phyloP scores from a whole-genome alignment of 37 sponge, comb jelly and placozoan genomes.

The Crambe crambe region DNA sequence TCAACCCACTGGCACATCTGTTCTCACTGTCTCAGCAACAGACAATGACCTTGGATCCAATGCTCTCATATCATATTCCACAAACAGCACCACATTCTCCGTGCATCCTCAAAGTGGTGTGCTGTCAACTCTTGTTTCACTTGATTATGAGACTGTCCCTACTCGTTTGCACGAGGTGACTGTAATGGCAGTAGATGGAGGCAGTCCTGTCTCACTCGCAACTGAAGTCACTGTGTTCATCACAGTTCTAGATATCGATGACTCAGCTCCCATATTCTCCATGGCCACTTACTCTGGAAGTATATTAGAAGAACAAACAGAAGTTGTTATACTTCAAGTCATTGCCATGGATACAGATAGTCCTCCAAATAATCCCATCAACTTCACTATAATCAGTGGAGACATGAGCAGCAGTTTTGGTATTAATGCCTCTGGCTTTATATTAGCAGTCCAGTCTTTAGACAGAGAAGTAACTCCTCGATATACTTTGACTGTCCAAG shows the following conservation, averaged over 20 bases:
- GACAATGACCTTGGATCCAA: conserved; percentile 62
- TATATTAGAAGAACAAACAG: conserved; percentile 43
- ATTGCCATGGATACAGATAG: conserved; percentile 64
- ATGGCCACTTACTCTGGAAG: conserved; percentile 16
- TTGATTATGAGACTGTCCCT: conserved; percentile 36
- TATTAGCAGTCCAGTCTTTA: conserved; percentile 18
- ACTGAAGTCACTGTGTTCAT: conserved; percentile 18
- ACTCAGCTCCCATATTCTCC: conserved; percentile 61
- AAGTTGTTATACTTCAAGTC: conserved; percentile 14
- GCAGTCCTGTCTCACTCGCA: conserved; percentile 6
- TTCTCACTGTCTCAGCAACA: conserved; percentile 41
- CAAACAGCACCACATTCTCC: conserved; percentile 15
- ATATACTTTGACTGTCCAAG: conserved; percentile 38
- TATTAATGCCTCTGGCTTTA: conserved; percentile 12
- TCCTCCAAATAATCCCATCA: conserved; percentile 14
- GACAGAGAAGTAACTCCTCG: conserved; percentile 46
- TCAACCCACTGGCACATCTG: conserved; percentile 8
- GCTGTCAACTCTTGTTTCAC: conserved; percentile 17
- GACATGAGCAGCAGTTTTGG: not conserved
- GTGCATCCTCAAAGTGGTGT: conserved; percentile 40
- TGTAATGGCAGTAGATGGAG: conserved; percentile 53
- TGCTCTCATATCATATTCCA: conserved; percentile 34
- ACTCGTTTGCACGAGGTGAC: conserved; percentile 1
- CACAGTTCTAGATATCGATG: conserved; percentile 54
- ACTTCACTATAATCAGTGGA: conserved; percentile 13